Base-by-base conservation (phyloP, 2,797 vertebrate species). In the Channallabes apus region DNA sequence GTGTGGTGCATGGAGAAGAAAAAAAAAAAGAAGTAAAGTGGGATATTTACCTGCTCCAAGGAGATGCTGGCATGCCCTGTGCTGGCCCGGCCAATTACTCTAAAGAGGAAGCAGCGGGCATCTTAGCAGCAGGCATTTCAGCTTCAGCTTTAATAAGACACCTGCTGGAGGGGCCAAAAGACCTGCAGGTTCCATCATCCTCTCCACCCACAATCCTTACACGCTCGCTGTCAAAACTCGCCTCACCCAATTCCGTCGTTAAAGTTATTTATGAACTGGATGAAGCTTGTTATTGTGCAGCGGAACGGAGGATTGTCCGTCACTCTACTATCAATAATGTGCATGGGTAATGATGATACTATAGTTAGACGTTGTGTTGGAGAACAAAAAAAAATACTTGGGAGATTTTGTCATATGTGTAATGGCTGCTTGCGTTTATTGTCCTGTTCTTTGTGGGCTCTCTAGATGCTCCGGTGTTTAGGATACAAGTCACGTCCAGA, bases 81-180 rank as follows among this genome's bases (percentile, higher is more conserved):
- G 72, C 83, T 80, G 73, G 72, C 67, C 80, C 27, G 9, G 35
- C 86, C 88, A 91, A 90, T 91, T 89, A 90, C 79, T 88, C 83
- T 86, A 38, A 69, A 81, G 80, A 85, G 82, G 67, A 77, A 86
- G 80, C 68, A 54, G 85, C 56, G 69, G 84, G 86, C 83, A 84
- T 80, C 87, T 85, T 80, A 78, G 81, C 84, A 85, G 83, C 80
- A 80, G 82, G 86, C 82, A 86, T 85, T 85, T 86, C 78, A 86
- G 80, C 86, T 86, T 81, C 82, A 14, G 41, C 82, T 89, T 83
- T 89, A 89, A 89, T 85, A 88, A 82, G 86, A 87, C 76, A 76
- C 78, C 87, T 78, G 84, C 78, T 85, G 73, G 87, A 87, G 78
- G 68, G 62, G 62, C 79, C 75, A 54, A 64, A 72, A 67, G 72